These are phyloP conservation scores for Drosophila testacea DNA, from an alignment of 2,888 invertebrate genomes.

Conservation along the genomic window DNA sequence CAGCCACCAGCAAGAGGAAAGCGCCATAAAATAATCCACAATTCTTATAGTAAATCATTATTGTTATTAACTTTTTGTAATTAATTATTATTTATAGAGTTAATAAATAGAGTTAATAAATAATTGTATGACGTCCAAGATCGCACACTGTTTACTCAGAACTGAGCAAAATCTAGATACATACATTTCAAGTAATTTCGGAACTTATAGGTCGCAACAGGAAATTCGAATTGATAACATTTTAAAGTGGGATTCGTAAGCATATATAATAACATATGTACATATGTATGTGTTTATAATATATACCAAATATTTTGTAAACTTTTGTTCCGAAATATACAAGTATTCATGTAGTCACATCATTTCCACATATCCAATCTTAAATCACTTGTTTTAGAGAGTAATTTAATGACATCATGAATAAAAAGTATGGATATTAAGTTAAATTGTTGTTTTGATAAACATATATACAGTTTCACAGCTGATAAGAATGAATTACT, in stretches of 20 bases:
- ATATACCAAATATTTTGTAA: too few relatives aligned
- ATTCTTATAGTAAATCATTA: slow-evolving; percentile 2
- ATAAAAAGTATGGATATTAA: too few relatives aligned
- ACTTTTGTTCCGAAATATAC: too few relatives aligned
- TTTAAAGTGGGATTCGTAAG: not conserved
- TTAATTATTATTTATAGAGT: not conserved
- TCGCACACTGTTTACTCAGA: not conserved
- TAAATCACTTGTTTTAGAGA: too few relatives aligned
- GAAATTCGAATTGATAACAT: slow-evolving; percentile 36
- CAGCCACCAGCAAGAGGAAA: not conserved
- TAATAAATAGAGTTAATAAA: too few relatives aligned
- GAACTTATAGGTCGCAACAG: slow-evolving; percentile 11
- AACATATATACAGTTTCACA: not conserved
- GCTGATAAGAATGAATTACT: not conserved
- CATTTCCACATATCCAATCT: too few relatives aligned
- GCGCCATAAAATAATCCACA: not conserved
- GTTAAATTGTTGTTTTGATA: not conserved
- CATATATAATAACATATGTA: too few relatives aligned
- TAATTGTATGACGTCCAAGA: not conserved
- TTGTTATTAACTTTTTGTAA: not conserved
- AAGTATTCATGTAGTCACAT: not conserved
- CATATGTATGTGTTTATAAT: too few relatives aligned
- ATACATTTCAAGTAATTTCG: not conserved
- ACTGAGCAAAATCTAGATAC: not conserved
- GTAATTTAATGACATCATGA: too few relatives aligned